Base-by-base conservation (phyloP, 2,888 invertebrate genomes). In the Volucella bombylans region DNA sequence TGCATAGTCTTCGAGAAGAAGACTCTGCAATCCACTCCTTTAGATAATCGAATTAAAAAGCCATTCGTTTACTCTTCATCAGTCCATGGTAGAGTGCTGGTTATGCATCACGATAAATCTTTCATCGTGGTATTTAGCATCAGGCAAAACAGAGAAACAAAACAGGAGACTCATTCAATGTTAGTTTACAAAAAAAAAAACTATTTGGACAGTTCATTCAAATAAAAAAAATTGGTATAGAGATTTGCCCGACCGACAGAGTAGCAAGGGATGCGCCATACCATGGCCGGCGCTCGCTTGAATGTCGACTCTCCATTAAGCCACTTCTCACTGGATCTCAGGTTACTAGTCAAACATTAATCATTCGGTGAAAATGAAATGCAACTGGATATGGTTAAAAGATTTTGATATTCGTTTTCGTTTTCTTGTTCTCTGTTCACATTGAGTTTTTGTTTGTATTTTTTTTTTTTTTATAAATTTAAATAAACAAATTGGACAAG, bases 31-130 rank as follows among this genome's bases (percentile, higher is more conserved):
- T 49, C 72, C 76, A 31, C 31, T 43, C 77, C 54, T 65, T 23
- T 52, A 76, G 81, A 88, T 89, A 90, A 90, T 89, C 89, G 90
- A 90, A 90, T 90, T 90, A 90, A 90, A 90, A 90, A 90, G 88
- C 88, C 88, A 89, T 89, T 89, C 88, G 89, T 89, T 89, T 81
- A 80, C 68, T 77, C 82, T 78, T 86, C 77, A 71, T 64, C 78
- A 82, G 57, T 68, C 64, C 76, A 52, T 77, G 76, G 80, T 31
- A 31, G 31, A 31, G 31, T 81, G 62, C 54, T 73, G 69, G 50
- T 72, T 85, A 76, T 86, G 88, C 89, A 88, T 82, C 89, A 88
- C 90, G 89, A 91, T 91, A 91, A 91, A 91, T 91, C 90, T 91
- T 91, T 90, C 90, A 91, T 87, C 88, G 86, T 90, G 89, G 89